Conservation (phyloP, 1,140 invertebrate genomes). For the Phthorimaea operculella region DNA sequence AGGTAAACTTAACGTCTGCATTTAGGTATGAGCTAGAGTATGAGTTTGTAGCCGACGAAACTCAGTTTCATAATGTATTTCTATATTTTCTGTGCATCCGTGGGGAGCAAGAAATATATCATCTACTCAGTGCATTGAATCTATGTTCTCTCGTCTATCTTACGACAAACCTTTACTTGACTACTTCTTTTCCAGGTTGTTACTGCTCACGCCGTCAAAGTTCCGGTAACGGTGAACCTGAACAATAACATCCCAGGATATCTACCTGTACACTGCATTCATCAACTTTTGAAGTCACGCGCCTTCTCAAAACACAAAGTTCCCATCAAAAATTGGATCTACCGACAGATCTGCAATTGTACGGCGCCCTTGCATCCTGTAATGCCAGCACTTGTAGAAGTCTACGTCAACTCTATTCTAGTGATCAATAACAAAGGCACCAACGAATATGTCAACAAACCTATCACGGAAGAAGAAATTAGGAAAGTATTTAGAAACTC, state of each 20-base stretch:
- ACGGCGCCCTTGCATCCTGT: slow-evolving; percentile 91
- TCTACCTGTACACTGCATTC: slow-evolving; percentile 96
- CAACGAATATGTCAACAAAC: slow-evolving; percentile 86
- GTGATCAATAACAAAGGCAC: slow-evolving; percentile 78
- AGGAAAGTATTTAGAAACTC: slow-evolving; percentile 84
- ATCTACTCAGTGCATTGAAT: no score
- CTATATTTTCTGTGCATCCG: no score
- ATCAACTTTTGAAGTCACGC: slow-evolving; percentile 93
- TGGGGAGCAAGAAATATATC: no score
- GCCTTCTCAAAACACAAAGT: slow-evolving; percentile 97
- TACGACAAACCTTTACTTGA: neutral
- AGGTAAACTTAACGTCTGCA: slow-evolving; percentile 71
- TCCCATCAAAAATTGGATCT: slow-evolving; percentile 95
- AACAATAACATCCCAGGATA: slow-evolving; percentile 92
- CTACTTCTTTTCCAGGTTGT: slow-evolving; percentile 76
- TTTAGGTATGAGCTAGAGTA: no score
- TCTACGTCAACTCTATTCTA: slow-evolving; percentile 94
- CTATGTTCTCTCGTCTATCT: no score
- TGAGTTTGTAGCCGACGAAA: no score
- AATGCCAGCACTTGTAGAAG: slow-evolving; percentile 92
- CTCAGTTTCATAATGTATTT: no score
- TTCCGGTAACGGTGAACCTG: slow-evolving; percentile 91
- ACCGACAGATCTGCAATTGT: slow-evolving; percentile 90
- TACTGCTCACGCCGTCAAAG: slow-evolving; percentile 93
- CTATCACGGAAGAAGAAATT: slow-evolving; percentile 92